A percentile compares a stretch with the other conserved stretches of the same genome.
These are phyloP conservation scores for Nowickia ferox DNA, from an alignment of 2,888 invertebrate species.

Conservation along the genomic window DNA sequence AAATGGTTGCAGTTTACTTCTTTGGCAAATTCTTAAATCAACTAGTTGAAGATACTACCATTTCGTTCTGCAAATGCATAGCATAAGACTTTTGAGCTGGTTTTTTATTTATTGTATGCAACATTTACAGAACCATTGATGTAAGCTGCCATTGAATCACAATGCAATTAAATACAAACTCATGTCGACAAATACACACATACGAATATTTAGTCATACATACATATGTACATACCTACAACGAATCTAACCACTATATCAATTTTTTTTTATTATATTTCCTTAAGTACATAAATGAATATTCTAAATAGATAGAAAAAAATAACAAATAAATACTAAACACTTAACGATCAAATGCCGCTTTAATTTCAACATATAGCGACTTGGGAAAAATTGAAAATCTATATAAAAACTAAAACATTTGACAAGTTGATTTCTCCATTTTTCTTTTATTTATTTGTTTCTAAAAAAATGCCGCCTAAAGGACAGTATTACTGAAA, in stretches of 20 bases:
- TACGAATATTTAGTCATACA: neutral
- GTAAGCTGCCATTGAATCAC: conserved; percentile 69
- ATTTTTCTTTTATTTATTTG: conserved; percentile 22
- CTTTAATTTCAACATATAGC: conserved; percentile 45
- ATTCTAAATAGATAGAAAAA: conserved; percentile 5
- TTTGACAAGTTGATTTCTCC: conserved; percentile 51
- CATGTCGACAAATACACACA: conserved; percentile 5
- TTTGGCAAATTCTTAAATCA: conserved; percentile 39
- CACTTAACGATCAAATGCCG: conserved; percentile 60
- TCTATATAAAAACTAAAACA: conserved; percentile 33
- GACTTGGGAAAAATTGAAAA: conserved; percentile 27
- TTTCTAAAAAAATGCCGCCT: conserved; percentile 66
- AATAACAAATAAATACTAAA: conserved; percentile 48
- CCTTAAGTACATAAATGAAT: neutral
- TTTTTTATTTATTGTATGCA: conserved; percentile 26
- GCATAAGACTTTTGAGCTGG: neutral
- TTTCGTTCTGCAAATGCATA: neutral
- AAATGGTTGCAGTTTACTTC: conserved; percentile 50
- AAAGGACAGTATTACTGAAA: conserved; percentile 50
- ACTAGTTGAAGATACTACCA: neutral
- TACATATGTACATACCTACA: no score
- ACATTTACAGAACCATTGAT: conserved; percentile 65
- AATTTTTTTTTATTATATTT: neutral
- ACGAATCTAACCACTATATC: no score
- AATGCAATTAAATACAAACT: conserved; percentile 68